These are phyloP conservation scores for Eristalis pertinax DNA, from an alignment of 2,888 invertebrate genomes.

Conservation along the genomic window DNA sequence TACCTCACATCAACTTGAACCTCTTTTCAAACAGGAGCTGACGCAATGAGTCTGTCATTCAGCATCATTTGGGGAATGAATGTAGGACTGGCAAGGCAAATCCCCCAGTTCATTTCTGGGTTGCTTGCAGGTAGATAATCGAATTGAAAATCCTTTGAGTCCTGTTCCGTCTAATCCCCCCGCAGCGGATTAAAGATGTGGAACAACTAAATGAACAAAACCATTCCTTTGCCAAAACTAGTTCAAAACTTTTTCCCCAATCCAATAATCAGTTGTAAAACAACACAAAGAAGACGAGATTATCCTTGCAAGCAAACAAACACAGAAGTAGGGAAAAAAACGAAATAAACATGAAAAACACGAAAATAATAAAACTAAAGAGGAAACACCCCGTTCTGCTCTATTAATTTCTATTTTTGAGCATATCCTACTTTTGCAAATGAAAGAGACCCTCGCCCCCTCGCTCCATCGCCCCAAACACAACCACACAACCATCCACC, in stretches of 20 bases:
- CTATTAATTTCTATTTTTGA: conserved; percentile 40
- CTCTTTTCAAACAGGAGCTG: too few species aligned
- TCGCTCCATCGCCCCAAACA: not conserved
- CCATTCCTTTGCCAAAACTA: not conserved
- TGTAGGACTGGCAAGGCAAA: too few species aligned
- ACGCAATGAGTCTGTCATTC: too few species aligned
- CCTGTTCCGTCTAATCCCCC: not conserved
- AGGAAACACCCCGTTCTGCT: conserved; percentile 1
- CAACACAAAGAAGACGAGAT: not conserved
- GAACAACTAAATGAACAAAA: not conserved
- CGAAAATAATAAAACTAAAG: not conserved
- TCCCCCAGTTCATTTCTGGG: not conserved
- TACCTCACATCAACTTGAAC: too few species aligned
- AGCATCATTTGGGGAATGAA: too few species aligned
- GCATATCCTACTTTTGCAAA: conserved; percentile 15
- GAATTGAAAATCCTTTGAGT: not conserved
- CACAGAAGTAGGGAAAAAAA: not conserved
- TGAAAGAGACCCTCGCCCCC: conserved; percentile 9
- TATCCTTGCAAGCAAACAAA: not conserved
- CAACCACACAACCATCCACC: not conserved
- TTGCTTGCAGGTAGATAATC: not conserved
- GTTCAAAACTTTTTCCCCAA: conserved; percentile 7
- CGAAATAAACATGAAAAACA: not conserved
- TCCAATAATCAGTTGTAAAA: conserved; percentile 13
- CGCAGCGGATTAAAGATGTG: not conserved